Conservation (phyloP, 2,797 vertebrate species). For the Lutjanus campechanus region DNA sequence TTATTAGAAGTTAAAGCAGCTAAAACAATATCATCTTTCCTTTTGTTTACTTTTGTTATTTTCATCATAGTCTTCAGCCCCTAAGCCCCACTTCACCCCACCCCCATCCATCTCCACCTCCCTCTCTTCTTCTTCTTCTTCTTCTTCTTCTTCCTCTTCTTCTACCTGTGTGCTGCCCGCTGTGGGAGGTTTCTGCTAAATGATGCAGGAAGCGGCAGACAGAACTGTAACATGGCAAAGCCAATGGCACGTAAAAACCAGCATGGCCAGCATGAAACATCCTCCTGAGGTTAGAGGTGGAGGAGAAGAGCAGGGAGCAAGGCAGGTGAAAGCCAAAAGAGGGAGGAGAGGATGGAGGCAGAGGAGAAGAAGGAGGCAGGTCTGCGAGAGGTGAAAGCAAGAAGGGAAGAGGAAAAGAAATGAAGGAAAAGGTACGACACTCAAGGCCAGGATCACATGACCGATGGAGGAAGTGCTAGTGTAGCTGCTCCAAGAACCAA, state of each 20-base stretch:
- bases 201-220: constrained; percentile 82
- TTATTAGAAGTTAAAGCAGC: too few species aligned
- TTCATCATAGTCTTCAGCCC: constrained; percentile 41
- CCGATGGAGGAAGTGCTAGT: not conserved
- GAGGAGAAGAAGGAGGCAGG: not conserved
- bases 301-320: constrained; percentile 38
- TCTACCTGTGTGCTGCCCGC: constrained; percentile 72
- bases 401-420: not conserved
- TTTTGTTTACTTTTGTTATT: constrained; percentile 47
- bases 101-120: constrained; percentile 40
- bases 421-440: not conserved
- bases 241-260: constrained; percentile 82
- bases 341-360: not conserved
- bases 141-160: constrained; percentile 51
- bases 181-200: constrained; percentile 81
- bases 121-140: constrained; percentile 27
- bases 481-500: not conserved
- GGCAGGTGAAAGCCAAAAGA: constrained; percentile 35
- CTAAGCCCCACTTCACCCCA: constrained; percentile 33
- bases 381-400: not conserved
- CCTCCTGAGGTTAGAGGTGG: constrained; percentile 65
- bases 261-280: constrained; percentile 72
- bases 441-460: constrained; percentile 2
- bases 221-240: constrained; percentile 79
- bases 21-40: not conserved